phyloP scores from a whole-genome alignment of 2,888 invertebrate species.

The Cyclophora punctaria region DNA sequence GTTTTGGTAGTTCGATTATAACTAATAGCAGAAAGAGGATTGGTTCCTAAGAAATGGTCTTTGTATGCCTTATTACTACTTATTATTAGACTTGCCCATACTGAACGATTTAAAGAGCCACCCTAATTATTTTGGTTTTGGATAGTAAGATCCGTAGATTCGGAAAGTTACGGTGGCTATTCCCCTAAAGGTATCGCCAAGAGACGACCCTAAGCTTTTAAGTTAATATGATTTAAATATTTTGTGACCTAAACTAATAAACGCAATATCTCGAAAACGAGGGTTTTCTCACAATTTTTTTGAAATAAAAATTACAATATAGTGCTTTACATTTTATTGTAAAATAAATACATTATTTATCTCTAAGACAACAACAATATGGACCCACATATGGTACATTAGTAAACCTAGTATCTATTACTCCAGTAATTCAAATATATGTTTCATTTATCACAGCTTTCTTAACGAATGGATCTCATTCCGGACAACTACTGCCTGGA shows the following conservation, averaged over 20 bases:
- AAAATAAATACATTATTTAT: constrained; percentile 30
- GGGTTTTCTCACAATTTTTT: neutral
- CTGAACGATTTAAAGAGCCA: too few relatives aligned
- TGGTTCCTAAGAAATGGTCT: too few relatives aligned
- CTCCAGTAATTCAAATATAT: constrained; percentile 21
- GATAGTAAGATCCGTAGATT: too few relatives aligned
- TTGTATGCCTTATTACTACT: too few relatives aligned
- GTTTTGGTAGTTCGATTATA: too few relatives aligned
- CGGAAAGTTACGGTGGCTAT: neutral
- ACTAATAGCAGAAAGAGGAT: too few relatives aligned
- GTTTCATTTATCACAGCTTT: constrained; percentile 54
- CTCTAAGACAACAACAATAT: constrained; percentile 20
- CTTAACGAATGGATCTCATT: constrained; percentile 30
- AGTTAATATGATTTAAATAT: neutral
- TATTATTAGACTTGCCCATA: too few relatives aligned
- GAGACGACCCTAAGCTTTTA: too few relatives aligned
- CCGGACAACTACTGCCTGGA: constrained; percentile 18
- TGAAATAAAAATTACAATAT: constrained; percentile 15
- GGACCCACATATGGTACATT: constrained; percentile 18
- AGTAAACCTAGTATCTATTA: constrained; percentile 17
- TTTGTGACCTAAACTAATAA: neutral
- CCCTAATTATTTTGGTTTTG: too few relatives aligned
- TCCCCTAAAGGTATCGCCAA: too few relatives aligned
- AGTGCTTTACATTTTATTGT: constrained; percentile 27
- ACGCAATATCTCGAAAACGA: too few relatives aligned